These are phyloP conservation scores for Cinara cedri DNA, from an alignment of 2,888 invertebrate genomes.

Conservation along the genomic window DNA sequence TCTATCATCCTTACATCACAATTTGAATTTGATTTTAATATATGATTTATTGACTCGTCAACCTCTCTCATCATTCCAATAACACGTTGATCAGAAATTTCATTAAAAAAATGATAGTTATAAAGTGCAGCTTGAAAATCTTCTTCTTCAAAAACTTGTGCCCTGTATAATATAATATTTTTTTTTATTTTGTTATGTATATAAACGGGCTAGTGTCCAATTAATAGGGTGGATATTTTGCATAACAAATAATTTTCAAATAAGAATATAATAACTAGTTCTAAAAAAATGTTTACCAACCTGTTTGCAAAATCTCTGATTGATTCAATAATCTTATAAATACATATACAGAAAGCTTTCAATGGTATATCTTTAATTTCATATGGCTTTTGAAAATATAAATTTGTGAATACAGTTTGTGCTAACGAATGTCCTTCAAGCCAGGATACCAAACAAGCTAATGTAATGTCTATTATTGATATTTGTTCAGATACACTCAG, in stretches of 20 bases:
- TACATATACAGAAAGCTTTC: constrained; percentile 83
- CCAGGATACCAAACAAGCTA: constrained; percentile 95
- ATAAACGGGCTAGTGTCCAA: too few species aligned
- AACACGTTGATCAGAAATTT: constrained; percentile 81
- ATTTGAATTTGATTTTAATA: constrained; percentile 45
- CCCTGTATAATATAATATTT: constrained; percentile 65
- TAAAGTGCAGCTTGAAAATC: constrained; percentile 94
- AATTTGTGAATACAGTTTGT: constrained; percentile 95
- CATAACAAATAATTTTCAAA: too few species aligned
- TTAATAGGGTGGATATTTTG: too few species aligned
- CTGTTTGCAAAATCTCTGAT: constrained; percentile 88
- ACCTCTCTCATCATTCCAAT: constrained; percentile 84
- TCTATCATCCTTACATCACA: constrained; percentile 30
- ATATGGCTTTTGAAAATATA: constrained; percentile 90
- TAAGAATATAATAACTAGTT: too few species aligned
- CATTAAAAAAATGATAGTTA: constrained; percentile 82
- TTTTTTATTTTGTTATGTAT: not conserved
- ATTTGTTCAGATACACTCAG: constrained; percentile 81
- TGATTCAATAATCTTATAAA: constrained; percentile 87
- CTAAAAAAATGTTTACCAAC: constrained; percentile 46
- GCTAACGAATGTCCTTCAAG: constrained; percentile 94
- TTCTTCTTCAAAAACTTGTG: constrained; percentile 91
- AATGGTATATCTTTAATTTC: constrained; percentile 81
- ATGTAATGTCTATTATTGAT: constrained; percentile 91
- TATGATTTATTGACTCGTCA: constrained; percentile 78